Evolutionary conservation across 1,140 invertebrate genomes (phyloP), one percentile per base, ranked within the genome.

Genomic region (Drosophila ambigua): DNA sequence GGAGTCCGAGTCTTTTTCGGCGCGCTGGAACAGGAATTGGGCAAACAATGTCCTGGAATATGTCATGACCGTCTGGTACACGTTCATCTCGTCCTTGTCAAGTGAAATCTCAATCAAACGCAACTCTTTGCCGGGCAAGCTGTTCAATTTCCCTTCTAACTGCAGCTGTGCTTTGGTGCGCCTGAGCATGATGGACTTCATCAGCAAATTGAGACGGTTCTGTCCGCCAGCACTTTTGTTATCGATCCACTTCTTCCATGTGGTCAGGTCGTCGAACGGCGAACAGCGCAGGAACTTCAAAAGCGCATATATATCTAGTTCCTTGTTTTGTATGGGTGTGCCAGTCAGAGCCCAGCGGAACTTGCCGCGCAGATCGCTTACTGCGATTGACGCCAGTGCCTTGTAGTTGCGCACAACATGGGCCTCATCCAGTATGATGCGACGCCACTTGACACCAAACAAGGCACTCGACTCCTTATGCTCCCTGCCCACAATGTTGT

Each of bases 281-380:
- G 95, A 94, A 90, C 96, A 97, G 15, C 94, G 92, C 0, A 98
- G 88, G 92, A 98, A 98, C 90, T 97, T 97, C 0, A 99, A 90
- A 16, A 99, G 92, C 0, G 97, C 95, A 92, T 95, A 99, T 16
- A 99, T 93, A 92, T 99, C 98, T 43, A 96, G 90, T 84, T 98
- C 95, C 91, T 97, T 96, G 91, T 99, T 99, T 75, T 99, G 98
- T 54, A 99, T 96, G 0, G 98, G 98, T 0, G 98, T 99, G 9
- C 98, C 98, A 6, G 98, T 98, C 1, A 99, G 92, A 0, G 95
- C 95, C 98, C 98, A 99, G 45, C 97, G 94, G 28, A 94, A 93
- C 48, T 90, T 92, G 0, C 93, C 94, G 0, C 78, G 72, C 4
- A 99, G 89, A 11, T 91, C 90, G 89, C 94, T 96, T 0, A 96